Base-by-base conservation (phyloP, 2,113 vertebrate species). In the Alosa alosa region DNA sequence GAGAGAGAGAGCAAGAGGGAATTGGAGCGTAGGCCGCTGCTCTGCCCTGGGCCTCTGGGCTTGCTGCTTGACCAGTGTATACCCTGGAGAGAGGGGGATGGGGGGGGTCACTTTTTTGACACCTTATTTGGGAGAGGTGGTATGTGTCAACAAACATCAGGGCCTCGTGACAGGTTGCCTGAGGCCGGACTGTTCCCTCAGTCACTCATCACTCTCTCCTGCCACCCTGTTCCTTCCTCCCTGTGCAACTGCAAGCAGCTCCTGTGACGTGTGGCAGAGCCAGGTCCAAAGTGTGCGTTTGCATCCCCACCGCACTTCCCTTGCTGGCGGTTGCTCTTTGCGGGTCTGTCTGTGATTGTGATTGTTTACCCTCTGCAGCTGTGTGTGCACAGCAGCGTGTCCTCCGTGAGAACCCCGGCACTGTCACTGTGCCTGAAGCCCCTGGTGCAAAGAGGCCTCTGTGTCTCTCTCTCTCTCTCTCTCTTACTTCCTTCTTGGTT, bases 61-160 rank as follows among this genome's bases (percentile, higher is more conserved):
- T 78, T 11, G 0, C 31, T 3, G 31, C 11, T 31, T 4, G 25
- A n/a, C 57, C 20, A 60, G 64, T 2, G 6, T 25, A 6, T 9
- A 3, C 31, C 85, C 78, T 87, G 64, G 57, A 11, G 20, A 75
- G 36, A 25, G 15, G 5, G 22, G 44, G 68, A 86, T 81, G 64
- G 25, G 36, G 83, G 78, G 82, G 84, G 87, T 0, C 22, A 89
- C 93, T 88, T 92, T 92, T 91, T 90, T 88, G 87, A 81, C 84
- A 88, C 84, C 86, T 88, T 88, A 82, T 89, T 88, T 81, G 39
- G 86, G 84, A 83, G 84, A 88, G 68, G 81, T 36, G 25, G 82
- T 75, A 87, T 85, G 84, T 84, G 78, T 85, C 83, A 82, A 82
- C 55, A 81, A 84, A 72, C 81, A 86, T 78, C 84, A 89, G 75